phyloP scores from a whole-genome alignment of 2,888 invertebrate species.

The Apotomis betuletana region DNA sequence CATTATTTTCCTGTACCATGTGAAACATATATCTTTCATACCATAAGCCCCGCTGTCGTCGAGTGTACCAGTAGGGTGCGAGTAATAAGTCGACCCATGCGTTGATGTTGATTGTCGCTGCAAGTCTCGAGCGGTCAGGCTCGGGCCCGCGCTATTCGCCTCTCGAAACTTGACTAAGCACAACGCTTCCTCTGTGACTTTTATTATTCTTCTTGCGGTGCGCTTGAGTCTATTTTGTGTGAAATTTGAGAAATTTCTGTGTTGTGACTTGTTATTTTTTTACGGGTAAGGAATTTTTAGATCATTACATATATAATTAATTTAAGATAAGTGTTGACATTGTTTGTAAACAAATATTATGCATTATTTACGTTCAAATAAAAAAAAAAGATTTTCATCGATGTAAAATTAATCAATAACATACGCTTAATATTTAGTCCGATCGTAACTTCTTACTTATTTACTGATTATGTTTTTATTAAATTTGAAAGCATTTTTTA shows the following conservation, averaged over 20 bases:
- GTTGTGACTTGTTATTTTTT: constrained; percentile 3
- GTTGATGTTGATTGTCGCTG: constrained; percentile 19
- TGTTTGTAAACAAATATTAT: no score
- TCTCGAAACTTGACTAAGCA: constrained; percentile 19
- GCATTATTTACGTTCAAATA: no score
- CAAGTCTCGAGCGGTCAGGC: neutral
- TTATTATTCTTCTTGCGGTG: neutral
- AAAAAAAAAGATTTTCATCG: no score
- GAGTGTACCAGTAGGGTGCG: constrained; percentile 21
- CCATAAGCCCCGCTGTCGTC: neutral
- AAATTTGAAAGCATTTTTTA: no score
- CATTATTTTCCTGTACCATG: no score
- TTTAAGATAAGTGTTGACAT: no score
- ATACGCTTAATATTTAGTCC: no score
- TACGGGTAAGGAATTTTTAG: constrained; percentile 11
- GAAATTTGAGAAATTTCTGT: neutral
- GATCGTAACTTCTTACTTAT: no score
- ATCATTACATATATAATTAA: no score
- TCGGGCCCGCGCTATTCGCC: constrained; percentile 13
- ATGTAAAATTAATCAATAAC: no score
- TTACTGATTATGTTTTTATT: no score
- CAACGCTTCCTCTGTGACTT: constrained; percentile 13
- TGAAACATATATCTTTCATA: no score
- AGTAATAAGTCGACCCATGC: constrained; percentile 7
- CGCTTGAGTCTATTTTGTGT: neutral